Evolutionary conservation across 2,113 vertebrate genomes (phyloP), one percentile per base, ranked within the genome.

Genomic region (Cervus canadensis): DNA sequence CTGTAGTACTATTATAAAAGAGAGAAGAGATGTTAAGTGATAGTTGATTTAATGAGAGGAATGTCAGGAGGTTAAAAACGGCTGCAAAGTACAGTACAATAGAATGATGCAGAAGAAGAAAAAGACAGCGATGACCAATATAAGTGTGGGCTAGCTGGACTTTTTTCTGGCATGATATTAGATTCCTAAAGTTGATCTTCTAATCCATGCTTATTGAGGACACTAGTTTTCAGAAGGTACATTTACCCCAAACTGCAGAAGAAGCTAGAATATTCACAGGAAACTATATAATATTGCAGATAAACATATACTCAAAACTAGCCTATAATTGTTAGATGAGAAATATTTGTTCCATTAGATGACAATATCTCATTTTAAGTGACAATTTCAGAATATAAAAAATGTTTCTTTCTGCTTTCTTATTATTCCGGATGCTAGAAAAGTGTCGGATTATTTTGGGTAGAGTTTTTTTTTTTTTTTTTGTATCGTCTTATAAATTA

Each of bases 401-500:
- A 92, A 28, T 50, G 8, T 2, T 64, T 87, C 21, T 94, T 95
- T 91, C 43, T 82, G n/a, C 59, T 97, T 86, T 94, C 67, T 93
- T 79, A 28, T 64, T 93, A 60, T 60, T 94, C 84, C 17, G 33
- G 57, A 52, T 30, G 54, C 82, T 94, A 95, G 89, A 64, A 76
- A 91, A 90, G 57, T 16, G 60, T 40, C n/a, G 43, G 23, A 64
- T 43, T 62, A 50, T 79, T 74, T 83, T n/a, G 76, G 26, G 76
- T 85, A 93, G n/a, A 7, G 15, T 40, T 67, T 48, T 60, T 33
- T 50, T 50, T 85, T 85, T 14, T 89, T 50, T 56, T 52, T 21
- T 33, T 2, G 45, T 33, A 84, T 78, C 28, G 5, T 96, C 62
- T 97, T 57, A 94, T 90, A 97, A 97, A 98, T 97, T 97, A 97